Conservation (phyloP, 2,113 vertebrate genomes). For the Coptodon bakossiorum region DNA sequence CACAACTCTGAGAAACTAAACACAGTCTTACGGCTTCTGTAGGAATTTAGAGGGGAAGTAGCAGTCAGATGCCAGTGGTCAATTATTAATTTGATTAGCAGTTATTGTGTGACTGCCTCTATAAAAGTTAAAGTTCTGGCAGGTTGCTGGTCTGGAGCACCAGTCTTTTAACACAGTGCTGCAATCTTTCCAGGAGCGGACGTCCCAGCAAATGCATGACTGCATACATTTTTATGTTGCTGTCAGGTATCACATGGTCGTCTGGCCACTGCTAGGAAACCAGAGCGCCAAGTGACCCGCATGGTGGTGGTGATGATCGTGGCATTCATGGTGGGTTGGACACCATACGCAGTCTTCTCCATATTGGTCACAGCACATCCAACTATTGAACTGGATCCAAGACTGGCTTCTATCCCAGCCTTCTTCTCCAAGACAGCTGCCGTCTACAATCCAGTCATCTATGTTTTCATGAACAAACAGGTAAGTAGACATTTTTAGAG, state of each 20-base stretch:
- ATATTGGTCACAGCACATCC: conserved; percentile 77
- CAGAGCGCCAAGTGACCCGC: conserved; percentile 81
- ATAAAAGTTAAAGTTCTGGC: background rate
- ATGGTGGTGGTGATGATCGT: conserved; percentile 88
- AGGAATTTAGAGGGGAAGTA: background rate
- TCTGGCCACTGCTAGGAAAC: conserved; percentile 75
- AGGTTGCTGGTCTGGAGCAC: background rate
- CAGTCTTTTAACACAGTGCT: background rate
- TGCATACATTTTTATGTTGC: background rate
- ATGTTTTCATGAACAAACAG: conserved; percentile 92
- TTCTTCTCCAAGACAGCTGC: conserved; percentile 89
- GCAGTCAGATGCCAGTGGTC: background rate
- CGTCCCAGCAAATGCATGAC: background rate
- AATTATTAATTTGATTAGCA: background rate
- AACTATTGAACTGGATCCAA: conserved; percentile 77
- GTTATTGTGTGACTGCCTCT: background rate
- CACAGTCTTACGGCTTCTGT: background rate
- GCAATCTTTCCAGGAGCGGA: background rate
- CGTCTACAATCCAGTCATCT: conserved; percentile 87
- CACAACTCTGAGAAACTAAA: background rate
- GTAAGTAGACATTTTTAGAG: conserved; percentile 46
- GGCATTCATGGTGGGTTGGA: conserved; percentile 86
- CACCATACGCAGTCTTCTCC: conserved; percentile 80
- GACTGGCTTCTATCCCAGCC: conserved; percentile 78
- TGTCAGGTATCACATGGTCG: conserved; percentile 79